A percentile compares a stretch with the other conserved stretches of the same genome.
Evolutionary conservation across 2,113 vertebrate genomes (phyloP).

Genomic region (Bos indicus): DNA sequence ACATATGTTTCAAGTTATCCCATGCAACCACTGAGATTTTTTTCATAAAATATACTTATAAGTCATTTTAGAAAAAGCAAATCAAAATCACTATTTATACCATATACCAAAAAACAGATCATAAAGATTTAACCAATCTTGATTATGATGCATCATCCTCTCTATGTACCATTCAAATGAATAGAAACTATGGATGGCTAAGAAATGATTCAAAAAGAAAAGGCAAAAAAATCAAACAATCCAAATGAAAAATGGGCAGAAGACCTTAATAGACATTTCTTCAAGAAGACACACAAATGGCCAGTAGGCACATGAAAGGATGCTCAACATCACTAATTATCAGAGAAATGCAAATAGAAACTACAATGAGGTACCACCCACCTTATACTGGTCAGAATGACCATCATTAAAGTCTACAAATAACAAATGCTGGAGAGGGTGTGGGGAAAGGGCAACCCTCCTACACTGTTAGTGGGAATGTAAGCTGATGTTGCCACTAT

Average conservation of each 20-base stretch:
- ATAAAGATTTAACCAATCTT: conserved; percentile 1
- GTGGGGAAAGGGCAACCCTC: neutral
- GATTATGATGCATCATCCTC: neutral
- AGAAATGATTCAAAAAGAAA: neutral
- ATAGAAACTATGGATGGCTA: neutral
- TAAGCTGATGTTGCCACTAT: neutral
- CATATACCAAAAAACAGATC: neutral
- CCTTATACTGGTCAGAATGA: neutral
- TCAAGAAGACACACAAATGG: neutral
- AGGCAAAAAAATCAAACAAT: neutral
- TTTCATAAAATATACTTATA: neutral
- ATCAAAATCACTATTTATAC: neutral
- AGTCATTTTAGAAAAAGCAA: conserved; percentile 20
- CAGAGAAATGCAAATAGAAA: neutral
- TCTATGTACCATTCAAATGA: neutral
- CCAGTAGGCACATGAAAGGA: neutral
- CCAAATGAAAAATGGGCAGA: neutral
- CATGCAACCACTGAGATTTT: neutral
- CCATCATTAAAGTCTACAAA: neutral
- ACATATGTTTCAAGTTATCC: neutral
- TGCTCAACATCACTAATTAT: neutral
- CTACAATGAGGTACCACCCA: neutral
- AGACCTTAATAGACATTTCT: neutral
- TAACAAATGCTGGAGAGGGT: neutral
- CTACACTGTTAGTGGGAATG: neutral